Evolutionary conservation across 2,888 invertebrate species (phyloP).

Genomic region (Chloromyia formosa): DNA sequence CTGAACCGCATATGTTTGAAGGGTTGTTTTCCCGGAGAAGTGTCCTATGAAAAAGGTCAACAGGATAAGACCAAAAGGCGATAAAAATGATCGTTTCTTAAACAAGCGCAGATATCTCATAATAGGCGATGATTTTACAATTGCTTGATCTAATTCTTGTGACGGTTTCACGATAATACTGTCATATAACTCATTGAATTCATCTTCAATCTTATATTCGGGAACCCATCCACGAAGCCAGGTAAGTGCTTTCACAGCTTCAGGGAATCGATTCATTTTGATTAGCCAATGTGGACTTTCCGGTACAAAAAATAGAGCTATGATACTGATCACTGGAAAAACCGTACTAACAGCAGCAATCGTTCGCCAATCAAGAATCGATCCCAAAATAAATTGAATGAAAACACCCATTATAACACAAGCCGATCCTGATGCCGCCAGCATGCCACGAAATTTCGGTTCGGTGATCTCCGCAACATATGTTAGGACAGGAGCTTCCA

Average conservation of each 20-base stretch:
- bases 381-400: slow-evolving; percentile 78
- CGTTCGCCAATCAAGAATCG: slow-evolving; percentile 75
- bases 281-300: slow-evolving; percentile 86
- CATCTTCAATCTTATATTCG: slow-evolving; percentile 68
- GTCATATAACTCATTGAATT: slow-evolving; percentile 61
- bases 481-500: slow-evolving; percentile 84
- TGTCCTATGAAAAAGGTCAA: slow-evolving; percentile 77
- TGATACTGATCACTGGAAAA: slow-evolving; percentile 72
- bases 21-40: slow-evolving; percentile 78
- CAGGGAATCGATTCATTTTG: slow-evolving; percentile 70
- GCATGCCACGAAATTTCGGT: slow-evolving; percentile 78
- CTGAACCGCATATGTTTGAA: slow-evolving; percentile 78
- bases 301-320: slow-evolving; percentile 76
- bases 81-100: slow-evolving; percentile 70
- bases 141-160: slow-evolving; percentile 55
- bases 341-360: slow-evolving; percentile 74
- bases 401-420: slow-evolving; percentile 80
- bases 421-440: slow-evolving; percentile 79
- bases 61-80: slow-evolving; percentile 73
- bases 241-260: slow-evolving; percentile 75
- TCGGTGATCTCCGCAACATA: slow-evolving; percentile 87
- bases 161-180: slow-evolving; percentile 59
- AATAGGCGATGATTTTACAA: slow-evolving; percentile 48
- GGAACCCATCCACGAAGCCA: slow-evolving; percentile 84
- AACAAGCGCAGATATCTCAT: slow-evolving; percentile 64